These are phyloP conservation scores for Drosophila melanica DNA, from an alignment of 1,140 invertebrate species.

Conservation along the genomic window DNA sequence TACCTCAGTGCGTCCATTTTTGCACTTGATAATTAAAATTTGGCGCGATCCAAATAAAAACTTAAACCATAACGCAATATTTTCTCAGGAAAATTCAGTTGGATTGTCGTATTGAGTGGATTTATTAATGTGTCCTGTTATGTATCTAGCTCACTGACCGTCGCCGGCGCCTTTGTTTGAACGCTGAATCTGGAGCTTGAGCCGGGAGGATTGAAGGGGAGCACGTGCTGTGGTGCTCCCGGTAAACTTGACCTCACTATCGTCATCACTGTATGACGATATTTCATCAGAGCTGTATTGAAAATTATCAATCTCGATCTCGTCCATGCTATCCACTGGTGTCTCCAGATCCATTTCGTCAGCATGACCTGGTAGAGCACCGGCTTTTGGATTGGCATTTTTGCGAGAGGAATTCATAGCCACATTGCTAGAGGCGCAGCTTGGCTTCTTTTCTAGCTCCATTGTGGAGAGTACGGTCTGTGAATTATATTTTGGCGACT, in stretches of 20 bases:
- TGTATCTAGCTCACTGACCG: constrained; percentile 37
- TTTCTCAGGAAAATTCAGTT: constrained; percentile 21
- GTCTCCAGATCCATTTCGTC: constrained; percentile 48
- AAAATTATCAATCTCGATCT: constrained; percentile 63
- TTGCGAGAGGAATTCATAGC: neutral
- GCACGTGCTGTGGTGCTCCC: constrained; percentile 47
- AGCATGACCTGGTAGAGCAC: neutral
- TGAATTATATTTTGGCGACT: constrained; percentile 23
- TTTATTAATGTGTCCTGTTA: neutral
- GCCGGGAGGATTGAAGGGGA: constrained; percentile 9
- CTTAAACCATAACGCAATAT: constrained; percentile 18
- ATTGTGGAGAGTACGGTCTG: neutral
- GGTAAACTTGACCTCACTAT: constrained; percentile 40
- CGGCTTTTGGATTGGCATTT: constrained; percentile 9
- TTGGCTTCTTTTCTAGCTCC: constrained; percentile 4
- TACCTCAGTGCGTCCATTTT: neutral
- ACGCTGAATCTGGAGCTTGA: neutral
- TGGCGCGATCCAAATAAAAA: constrained; percentile 33
- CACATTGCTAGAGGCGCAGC: neutral
- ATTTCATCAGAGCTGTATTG: constrained; percentile 67
- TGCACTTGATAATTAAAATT: constrained; percentile 28
- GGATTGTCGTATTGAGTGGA: constrained; percentile 12
- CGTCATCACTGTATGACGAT: constrained; percentile 66
- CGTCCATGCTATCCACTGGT: constrained; percentile 59
- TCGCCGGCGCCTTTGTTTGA: constrained; percentile 70